Evolutionary conservation across 2,797 vertebrate species (phyloP).

Genomic region (Acipenser transmontanus): DNA sequence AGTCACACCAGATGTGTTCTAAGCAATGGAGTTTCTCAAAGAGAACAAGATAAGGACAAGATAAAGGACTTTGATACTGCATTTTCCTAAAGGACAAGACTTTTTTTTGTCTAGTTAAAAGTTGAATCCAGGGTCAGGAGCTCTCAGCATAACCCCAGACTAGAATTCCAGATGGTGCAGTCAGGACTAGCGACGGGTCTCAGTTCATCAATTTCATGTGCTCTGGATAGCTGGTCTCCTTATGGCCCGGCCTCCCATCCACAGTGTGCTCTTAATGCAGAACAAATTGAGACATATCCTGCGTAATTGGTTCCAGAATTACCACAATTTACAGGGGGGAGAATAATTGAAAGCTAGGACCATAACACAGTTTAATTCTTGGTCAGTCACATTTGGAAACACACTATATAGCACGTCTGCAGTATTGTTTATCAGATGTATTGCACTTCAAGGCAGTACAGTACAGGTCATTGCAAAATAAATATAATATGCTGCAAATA

Average conservation of each 20-base stretch:
- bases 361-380: not conserved
- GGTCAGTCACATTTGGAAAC: too few species aligned
- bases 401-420: too few species aligned
- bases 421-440: too few species aligned
- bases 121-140: constrained; percentile 66
- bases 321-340: constrained; percentile 56
- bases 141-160: constrained; percentile 63
- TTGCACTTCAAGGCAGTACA: too few species aligned
- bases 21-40: constrained; percentile 16
- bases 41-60: constrained; percentile 26
- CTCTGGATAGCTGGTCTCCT: constrained; percentile 46
- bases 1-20: constrained; percentile 7
- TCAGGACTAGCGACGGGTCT: constrained; percentile 60
- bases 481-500: too few species aligned
- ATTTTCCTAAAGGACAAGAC: constrained; percentile 24
- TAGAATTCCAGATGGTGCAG: constrained; percentile 74
- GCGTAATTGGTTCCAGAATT: constrained; percentile 74
- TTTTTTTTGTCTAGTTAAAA: constrained; percentile 48
- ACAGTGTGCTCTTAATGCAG: constrained; percentile 61
- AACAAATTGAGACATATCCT: constrained; percentile 82
- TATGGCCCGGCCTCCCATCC: constrained; percentile 44
- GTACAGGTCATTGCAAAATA: too few species aligned
- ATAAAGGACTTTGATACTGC: constrained; percentile 29
- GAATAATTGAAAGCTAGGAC: not conserved
- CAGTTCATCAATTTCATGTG: constrained; percentile 78